A percentile compares a stretch with the other conserved stretches of the same genome.
phyloP scores from a whole-genome alignment of 1,140 invertebrate species.

The Nebria ingens region DNA sequence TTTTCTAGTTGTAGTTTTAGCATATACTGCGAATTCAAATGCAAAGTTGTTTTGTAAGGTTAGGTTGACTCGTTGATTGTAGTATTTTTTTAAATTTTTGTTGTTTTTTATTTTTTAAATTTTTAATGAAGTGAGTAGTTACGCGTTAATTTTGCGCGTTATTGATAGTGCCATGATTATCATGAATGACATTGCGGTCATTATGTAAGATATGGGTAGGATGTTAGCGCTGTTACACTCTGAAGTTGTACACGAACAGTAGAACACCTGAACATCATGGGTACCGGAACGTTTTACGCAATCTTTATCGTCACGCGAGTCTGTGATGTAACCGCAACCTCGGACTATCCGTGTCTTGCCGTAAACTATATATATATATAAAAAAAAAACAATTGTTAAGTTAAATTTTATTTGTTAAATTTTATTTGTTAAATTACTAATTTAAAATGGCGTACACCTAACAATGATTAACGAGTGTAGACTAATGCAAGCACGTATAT shows the following conservation, averaged over 20 bases:
- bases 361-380: slow-evolving; percentile 66
- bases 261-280: slow-evolving; percentile 58
- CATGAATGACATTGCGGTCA: neutral
- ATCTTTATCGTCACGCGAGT: slow-evolving; percentile 45
- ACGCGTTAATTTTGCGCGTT: neutral
- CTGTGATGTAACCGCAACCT: slow-evolving; percentile 60
- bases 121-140: neutral
- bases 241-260: slow-evolving; percentile 63
- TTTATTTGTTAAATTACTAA: no score
- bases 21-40: neutral
- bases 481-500: no score
- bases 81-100: neutral
- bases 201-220: neutral
- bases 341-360: slow-evolving; percentile 60
- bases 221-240: slow-evolving; percentile 48
- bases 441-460: no score
- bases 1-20: no score
- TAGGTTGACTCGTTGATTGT: no score
- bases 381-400: no score
- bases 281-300: slow-evolving; percentile 58
- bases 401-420: no score
- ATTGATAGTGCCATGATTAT: neutral
- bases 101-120: neutral
- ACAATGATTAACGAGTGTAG: no score
- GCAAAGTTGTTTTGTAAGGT: no score